These are phyloP conservation scores for Tapirus terrestris DNA, from an alignment of 2,113 vertebrate genomes.

Conservation along the genomic window DNA sequence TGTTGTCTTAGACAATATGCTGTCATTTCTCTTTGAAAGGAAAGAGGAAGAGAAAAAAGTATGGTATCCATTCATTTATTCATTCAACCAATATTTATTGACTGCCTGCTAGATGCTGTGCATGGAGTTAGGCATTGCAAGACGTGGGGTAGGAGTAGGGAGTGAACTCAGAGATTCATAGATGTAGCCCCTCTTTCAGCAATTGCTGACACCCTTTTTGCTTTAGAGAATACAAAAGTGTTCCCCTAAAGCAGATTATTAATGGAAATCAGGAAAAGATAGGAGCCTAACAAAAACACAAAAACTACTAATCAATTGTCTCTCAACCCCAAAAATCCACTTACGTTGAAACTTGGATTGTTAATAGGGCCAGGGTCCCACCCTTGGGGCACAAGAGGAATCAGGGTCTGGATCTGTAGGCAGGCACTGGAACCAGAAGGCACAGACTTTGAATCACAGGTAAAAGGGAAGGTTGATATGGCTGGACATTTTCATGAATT, in stretches of 20 bases:
- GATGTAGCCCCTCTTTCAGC: background rate
- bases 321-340: background rate
- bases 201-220: background rate
- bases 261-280: background rate
- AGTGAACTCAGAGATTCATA: background rate
- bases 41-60: background rate
- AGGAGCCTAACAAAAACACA: background rate
- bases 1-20: background rate
- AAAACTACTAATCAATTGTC: background rate
- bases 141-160: background rate
- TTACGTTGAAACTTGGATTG: background rate
- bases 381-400: background rate
- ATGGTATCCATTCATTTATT: background rate
- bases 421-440: fast-evolving
- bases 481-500: background rate
- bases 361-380: too few species aligned
- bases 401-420: background rate
- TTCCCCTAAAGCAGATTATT: background rate
- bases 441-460: background rate
- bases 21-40: background rate
- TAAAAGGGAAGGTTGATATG: background rate
- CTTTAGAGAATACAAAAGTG: background rate
- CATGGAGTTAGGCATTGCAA: fast-evolving
- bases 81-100: background rate
- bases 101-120: background rate